Evolutionary conservation across 2,888 invertebrate genomes (phyloP).

Genomic region (Ditylenchus weischeri): DNA sequence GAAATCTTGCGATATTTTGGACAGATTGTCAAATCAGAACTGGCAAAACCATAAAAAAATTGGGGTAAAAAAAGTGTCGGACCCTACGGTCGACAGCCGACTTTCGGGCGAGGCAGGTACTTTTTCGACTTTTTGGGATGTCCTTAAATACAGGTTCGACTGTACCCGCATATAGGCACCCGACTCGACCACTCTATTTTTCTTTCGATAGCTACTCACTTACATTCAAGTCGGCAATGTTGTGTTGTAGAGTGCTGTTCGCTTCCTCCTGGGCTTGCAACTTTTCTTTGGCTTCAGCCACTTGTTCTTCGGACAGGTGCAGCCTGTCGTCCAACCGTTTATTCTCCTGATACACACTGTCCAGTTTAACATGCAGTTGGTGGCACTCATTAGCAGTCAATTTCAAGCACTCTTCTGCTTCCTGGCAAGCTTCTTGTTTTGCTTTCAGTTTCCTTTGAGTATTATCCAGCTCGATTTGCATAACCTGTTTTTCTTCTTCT

Average conservation of each 20-base stretch:
- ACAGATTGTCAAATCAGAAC: no score
- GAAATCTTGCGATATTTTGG: no score
- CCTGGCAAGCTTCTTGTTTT: conserved; percentile 19
- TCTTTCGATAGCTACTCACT: conserved; percentile 14
- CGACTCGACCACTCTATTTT: no score
- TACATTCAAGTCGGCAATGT: conserved; percentile 48
- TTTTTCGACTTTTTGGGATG: no score
- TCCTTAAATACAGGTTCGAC: no score
- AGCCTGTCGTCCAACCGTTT: conserved; percentile 39
- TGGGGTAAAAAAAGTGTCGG: no score
- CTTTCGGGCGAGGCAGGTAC: no score
- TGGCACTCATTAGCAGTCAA: conserved; percentile 32
- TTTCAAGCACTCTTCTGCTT: conserved; percentile 34
- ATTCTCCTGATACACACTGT: conserved; percentile 34
- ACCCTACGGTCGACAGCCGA: no score
- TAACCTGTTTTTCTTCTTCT: conserved; percentile 42
- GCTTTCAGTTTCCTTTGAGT: conserved; percentile 20
- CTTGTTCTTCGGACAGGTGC: conserved; percentile 32
- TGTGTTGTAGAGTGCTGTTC: conserved; percentile 46
- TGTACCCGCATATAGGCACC: no score
- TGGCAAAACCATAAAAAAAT: no score
- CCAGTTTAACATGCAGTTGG: conserved; percentile 34
- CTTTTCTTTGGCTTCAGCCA: conserved; percentile 29
- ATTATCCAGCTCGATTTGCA: conserved; percentile 36
- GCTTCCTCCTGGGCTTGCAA: conserved; percentile 39